These are phyloP conservation scores for Isotomurus palustris DNA, from an alignment of 2,888 invertebrate genomes.

Conservation along the genomic window DNA sequence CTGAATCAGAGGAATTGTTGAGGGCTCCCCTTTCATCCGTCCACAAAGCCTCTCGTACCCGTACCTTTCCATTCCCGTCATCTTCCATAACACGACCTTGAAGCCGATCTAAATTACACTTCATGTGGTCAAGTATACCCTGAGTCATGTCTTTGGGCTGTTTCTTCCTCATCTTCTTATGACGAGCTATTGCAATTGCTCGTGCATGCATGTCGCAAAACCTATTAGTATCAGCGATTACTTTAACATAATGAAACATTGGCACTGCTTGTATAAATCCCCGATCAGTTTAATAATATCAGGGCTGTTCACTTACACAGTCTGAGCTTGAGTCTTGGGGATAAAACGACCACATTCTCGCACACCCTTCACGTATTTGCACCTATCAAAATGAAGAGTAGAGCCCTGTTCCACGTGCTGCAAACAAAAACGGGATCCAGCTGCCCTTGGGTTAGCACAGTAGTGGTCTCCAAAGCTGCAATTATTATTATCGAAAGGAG, in stretches of 20 bases:
- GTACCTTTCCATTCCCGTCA: background rate
- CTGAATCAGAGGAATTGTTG: conserved; percentile 5
- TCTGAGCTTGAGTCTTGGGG: background rate
- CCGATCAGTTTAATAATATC: background rate
- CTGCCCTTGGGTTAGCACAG: background rate
- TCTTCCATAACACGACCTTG: conserved; percentile 2
- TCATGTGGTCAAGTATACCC: background rate
- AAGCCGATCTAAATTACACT: background rate
- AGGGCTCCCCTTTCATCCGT: background rate
- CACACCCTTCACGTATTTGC: conserved; percentile 3
- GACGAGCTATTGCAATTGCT: background rate
- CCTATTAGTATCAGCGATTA: background rate
- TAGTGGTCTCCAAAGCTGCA: background rate
- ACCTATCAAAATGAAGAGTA: conserved; percentile 5
- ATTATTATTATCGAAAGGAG: conserved; percentile 9
- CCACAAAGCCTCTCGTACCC: background rate
- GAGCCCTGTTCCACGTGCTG: conserved; percentile 5
- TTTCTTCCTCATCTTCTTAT: background rate
- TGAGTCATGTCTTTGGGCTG: background rate
- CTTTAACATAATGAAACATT: background rate
- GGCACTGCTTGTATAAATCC: too few species aligned
- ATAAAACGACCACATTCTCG: conserved; percentile 1
- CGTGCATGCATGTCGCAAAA: conserved; percentile 8
- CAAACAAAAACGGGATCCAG: conserved; percentile 6
- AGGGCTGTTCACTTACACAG: background rate